Percentiles rank a stretch among this genome's conserved stretches.
Conservation (phyloP, 1,140 invertebrate species). For the Asobara japonica region DNA sequence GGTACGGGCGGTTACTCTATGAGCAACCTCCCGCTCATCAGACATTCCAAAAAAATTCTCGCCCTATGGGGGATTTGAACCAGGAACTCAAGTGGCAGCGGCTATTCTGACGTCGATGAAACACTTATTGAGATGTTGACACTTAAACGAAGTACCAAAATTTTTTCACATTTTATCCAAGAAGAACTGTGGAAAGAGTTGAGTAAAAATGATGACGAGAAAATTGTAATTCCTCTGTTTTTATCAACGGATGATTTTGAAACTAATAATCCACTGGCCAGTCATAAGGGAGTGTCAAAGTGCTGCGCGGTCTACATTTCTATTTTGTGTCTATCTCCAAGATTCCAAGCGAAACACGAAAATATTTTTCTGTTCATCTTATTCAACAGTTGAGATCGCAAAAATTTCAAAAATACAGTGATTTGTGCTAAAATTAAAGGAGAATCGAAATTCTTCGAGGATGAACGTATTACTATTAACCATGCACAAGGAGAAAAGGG, state of each 20-base stretch:
- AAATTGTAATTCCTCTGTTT: constrained; percentile 28
- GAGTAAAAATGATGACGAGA: constrained; percentile 4
- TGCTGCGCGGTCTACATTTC: not conserved
- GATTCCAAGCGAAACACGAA: constrained; percentile 36
- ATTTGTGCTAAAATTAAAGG: constrained; percentile 42
- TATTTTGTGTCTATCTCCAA: constrained; percentile 42
- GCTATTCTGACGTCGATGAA: no score
- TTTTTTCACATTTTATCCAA: constrained; percentile 31
- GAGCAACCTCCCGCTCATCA: no score
- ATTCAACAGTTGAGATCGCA: constrained; percentile 46
- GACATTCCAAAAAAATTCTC: no score
- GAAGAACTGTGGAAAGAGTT: constrained; percentile 22
- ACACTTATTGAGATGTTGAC: not conserved
- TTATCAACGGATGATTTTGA: constrained; percentile 30
- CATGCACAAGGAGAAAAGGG: constrained; percentile 23
- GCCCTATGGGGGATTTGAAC: no score
- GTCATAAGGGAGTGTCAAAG: not conserved
- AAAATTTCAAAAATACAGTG: constrained; percentile 37
- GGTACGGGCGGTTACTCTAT: no score
- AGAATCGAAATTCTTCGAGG: constrained; percentile 44
- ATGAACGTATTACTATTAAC: constrained; percentile 40
- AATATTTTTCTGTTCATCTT: constrained; percentile 47
- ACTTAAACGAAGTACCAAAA: not conserved
- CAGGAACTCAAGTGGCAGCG: no score
- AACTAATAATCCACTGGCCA: constrained; percentile 21